Base-by-base conservation (phyloP, 2,888 invertebrate genomes). In the Axea sp. region DNA sequence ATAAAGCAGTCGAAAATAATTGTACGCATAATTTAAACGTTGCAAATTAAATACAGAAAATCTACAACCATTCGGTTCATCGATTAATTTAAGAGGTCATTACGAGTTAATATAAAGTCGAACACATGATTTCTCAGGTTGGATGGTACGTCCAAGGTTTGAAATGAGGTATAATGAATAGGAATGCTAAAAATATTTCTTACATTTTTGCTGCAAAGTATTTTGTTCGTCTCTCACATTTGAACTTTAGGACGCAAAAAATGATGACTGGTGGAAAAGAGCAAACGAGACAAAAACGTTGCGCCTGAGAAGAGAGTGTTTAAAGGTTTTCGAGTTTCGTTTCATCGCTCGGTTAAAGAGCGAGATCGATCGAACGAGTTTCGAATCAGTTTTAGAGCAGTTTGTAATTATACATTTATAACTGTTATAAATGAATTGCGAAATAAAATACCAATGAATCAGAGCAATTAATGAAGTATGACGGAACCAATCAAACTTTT, bases 171-270 rank as follows among this genome's bases (percentile, higher is more conserved):
- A 14, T 28, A 19, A 37, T 65, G 9, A 45, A 65, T 55, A 55
- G 45, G 22, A 53, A 14, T 41, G 62, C 51, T 62, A 65, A 65
- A 65, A 65, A 57, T 67, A 67, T 45, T 55, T 43, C 11, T 57
- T 28, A 39, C 37, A 47, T 47, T 47, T 67, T 67, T 67, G 65
- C 39, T 57, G 35, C 55, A 55, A 47, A 11, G 30, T 47, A 39
- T 55, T 55, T 30, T 67, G 55, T 51, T 19, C 59, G 43, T 59
- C 41, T 55, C 39, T 68, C 68, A 68, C 59, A 68, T 51, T 59
- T 51, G 51, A 68, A 68, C 59, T 67, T 67, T 67, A 31, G 14
- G 9, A 28, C 17, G 26, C 28, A 17, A 65, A 55, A 65, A 65
- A 47, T 47, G 47, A 65, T 65, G 45, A 65, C 55, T 65, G 8